These are phyloP conservation scores for Sebastes matsubarae DNA, from an alignment of 2,797 vertebrate species.

Conservation along the genomic window DNA sequence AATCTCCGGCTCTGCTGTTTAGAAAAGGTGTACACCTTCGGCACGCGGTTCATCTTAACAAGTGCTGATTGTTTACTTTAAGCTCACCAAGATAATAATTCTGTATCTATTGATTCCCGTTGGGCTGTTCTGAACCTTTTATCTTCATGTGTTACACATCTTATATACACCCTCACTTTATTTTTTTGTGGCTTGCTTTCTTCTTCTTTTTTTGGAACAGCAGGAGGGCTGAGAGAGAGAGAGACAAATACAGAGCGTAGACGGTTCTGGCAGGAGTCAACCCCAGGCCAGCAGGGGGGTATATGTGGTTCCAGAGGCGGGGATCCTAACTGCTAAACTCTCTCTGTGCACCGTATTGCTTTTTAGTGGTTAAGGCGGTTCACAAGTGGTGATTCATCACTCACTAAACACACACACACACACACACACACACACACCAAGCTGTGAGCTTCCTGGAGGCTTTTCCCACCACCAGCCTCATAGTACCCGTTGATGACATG, in stretches of 20 bases:
- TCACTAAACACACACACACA: constrained; percentile 14
- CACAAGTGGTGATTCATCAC: constrained; percentile 55
- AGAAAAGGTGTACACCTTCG: constrained; percentile 21
- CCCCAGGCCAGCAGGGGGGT: constrained; percentile 20
- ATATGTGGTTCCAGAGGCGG: constrained; percentile 18
- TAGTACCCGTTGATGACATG: constrained; percentile 37
- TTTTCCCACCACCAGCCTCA: constrained; percentile 35
- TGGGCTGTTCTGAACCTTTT: background rate
- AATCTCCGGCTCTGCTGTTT: constrained; percentile 28
- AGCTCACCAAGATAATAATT: background rate
- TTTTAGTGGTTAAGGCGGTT: constrained; percentile 44
- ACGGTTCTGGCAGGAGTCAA: background rate
- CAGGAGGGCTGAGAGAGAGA: background rate
- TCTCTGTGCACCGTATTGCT: constrained; percentile 43
- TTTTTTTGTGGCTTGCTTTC: background rate
- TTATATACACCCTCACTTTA: background rate
- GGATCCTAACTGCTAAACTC: constrained; percentile 39
- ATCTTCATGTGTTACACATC: background rate
- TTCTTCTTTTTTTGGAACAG: background rate
- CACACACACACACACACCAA: constrained; percentile 11
- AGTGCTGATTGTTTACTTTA: background rate
- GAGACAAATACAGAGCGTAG: background rate
- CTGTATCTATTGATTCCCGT: background rate
- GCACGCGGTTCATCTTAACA: background rate
- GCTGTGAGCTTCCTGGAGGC: constrained; percentile 48